Percentiles rank a stretch among this genome's conserved stretches.
These are phyloP conservation scores for Bursaphelenchus okinawaensis DNA, from an alignment of 2,888 invertebrate species.

Conservation along the genomic window DNA sequence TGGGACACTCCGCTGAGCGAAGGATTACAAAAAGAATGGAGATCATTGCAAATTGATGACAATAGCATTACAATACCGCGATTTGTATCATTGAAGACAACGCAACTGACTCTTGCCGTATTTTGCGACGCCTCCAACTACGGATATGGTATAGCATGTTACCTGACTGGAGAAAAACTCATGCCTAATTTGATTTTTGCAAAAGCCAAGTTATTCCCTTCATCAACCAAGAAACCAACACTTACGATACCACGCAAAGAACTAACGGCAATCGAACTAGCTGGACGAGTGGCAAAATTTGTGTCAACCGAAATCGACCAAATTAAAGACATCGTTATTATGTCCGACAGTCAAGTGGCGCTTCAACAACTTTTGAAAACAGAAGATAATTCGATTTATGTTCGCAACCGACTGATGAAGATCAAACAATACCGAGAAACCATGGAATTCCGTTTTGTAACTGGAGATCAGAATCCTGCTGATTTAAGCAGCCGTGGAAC, in stretches of 20 bases:
- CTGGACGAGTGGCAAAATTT: constrained; percentile 3
- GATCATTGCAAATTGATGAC: neutral
- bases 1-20: neutral
- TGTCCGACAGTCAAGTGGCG: constrained; percentile 1
- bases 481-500: neutral
- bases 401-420: neutral
- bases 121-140: neutral
- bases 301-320: neutral
- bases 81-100: neutral
- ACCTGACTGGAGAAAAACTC: neutral
- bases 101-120: neutral
- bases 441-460: neutral
- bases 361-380: neutral
- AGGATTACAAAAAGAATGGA: neutral
- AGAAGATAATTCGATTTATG: neutral
- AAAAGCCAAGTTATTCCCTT: neutral
- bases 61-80: neutral
- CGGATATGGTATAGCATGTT: neutral
- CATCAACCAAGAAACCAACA: neutral
- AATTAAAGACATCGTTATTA: neutral
- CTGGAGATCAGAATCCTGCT: neutral
- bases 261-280: neutral
- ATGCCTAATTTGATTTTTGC: neutral
- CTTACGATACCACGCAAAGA: neutral
- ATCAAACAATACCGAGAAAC: neutral